A percentile compares a stretch with the other conserved stretches of the same genome.
Conservation (phyloP, 2,797 vertebrate species). For the Poecilia gillii region DNA sequence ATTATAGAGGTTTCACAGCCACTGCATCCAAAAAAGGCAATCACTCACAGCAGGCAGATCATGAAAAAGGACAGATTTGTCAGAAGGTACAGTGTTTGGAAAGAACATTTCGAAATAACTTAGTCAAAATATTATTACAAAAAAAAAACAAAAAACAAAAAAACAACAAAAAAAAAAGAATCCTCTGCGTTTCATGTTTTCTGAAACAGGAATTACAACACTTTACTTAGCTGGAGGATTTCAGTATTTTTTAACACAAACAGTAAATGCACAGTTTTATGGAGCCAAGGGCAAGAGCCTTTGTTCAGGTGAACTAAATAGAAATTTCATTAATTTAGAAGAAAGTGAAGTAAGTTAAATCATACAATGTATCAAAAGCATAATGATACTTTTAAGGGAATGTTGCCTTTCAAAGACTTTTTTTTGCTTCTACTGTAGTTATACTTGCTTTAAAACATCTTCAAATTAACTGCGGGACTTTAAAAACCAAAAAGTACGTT, state of each 20-base stretch:
- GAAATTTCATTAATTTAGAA: neutral
- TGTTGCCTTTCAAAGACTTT: neutral
- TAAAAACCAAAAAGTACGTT: slow-evolving; percentile 17
- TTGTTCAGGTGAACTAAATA: neutral
- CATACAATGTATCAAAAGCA: neutral
- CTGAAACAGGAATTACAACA: neutral
- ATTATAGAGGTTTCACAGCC: slow-evolving; percentile 56
- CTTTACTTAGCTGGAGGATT: slow-evolving; percentile 14
- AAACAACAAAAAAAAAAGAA: neutral
- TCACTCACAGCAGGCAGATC: slow-evolving; percentile 22
- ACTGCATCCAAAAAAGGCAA: slow-evolving; percentile 41
- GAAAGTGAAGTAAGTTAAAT: neutral
- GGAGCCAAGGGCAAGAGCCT: neutral
- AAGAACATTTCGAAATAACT: neutral
- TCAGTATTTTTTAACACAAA: neutral
- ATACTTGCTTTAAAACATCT: neutral
- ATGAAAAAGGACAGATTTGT: slow-evolving; percentile 7
- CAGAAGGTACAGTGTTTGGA: neutral
- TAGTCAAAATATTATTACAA: neutral
- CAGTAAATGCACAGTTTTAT: neutral
- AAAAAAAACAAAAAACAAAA: neutral
- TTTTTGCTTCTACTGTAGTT: neutral
- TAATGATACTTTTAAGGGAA: neutral
- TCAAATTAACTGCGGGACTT: slow-evolving; percentile 10
- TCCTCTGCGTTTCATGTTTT: neutral